Evolutionary conservation across 2,113 vertebrate genomes (phyloP).

Genomic region (Heloderma charlesbogerti): DNA sequence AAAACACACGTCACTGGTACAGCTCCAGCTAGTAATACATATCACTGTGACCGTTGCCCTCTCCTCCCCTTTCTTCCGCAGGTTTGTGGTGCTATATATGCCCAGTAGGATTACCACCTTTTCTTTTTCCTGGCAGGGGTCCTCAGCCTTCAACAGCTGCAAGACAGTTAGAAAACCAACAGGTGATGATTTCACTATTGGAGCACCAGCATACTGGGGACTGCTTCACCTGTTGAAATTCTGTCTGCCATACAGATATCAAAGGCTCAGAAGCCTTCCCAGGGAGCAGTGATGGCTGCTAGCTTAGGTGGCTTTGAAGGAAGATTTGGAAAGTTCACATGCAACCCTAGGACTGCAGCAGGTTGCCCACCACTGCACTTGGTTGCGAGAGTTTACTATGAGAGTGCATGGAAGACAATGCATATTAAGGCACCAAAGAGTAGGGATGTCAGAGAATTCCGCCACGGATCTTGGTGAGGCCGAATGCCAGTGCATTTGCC

Average conservation of each 20-base stretch:
- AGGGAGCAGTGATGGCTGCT: not conserved
- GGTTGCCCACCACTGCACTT: too few species aligned
- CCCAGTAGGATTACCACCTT: not conserved
- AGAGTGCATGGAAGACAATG: too few species aligned
- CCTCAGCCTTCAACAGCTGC: not conserved
- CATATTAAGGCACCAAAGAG: too few species aligned
- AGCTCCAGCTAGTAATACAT: not conserved
- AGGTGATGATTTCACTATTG: not conserved
- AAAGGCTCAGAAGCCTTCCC: not conserved
- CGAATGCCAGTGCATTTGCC: too few species aligned
- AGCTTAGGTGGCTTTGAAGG: not conserved
- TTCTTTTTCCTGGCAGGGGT: not conserved
- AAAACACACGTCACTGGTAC: not conserved
- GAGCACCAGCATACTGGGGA: not conserved
- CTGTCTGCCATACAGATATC: not conserved
- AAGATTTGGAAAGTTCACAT: not conserved
- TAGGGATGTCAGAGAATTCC: too few species aligned
- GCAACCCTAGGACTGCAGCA: too few species aligned
- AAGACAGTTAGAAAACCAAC: not conserved
- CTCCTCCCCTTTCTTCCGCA: not conserved
- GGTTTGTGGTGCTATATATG: not conserved
- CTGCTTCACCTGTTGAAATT: not conserved
- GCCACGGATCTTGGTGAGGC: too few species aligned
- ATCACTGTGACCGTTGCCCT: not conserved
- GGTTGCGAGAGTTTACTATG: too few species aligned